phyloP scores from a whole-genome alignment of 2,113 vertebrate species.

The Picathartes gymnocephalus region DNA sequence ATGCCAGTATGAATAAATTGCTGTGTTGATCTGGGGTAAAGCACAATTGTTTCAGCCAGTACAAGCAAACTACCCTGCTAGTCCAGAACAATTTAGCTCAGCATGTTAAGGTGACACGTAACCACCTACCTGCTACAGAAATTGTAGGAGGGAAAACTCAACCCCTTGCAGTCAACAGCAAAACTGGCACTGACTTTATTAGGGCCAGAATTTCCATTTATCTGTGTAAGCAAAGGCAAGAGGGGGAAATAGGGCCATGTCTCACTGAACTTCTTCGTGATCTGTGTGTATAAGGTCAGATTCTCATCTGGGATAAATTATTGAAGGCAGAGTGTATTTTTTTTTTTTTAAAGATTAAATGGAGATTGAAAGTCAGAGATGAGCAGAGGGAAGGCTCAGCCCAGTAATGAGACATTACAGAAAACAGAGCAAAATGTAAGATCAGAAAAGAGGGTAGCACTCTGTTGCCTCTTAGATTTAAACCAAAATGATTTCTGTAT shows the following conservation, averaged over 20 bases:
- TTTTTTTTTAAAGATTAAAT: neutral
- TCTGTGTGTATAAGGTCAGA: slow-evolving; percentile 21
- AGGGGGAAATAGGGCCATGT: slow-evolving; percentile 4
- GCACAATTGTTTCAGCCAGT: neutral
- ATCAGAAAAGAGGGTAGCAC: neutral
- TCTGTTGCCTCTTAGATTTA: neutral
- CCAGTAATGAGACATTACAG: neutral
- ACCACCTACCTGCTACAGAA: neutral
- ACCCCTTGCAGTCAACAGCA: neutral
- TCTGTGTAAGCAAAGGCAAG: neutral
- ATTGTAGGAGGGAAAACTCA: neutral
- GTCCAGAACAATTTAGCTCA: neutral
- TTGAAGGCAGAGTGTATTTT: neutral
- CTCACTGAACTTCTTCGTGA: neutral
- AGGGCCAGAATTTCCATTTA: neutral
- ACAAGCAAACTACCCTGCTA: neutral
- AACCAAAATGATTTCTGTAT: neutral
- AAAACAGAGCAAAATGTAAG: neutral
- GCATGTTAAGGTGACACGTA: neutral
- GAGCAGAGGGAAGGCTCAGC: neutral
- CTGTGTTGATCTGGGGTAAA: neutral
- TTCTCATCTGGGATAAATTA: slow-evolving; percentile 46
- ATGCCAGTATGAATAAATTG: neutral
- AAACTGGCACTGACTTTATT: neutral
- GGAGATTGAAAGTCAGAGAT: slow-evolving; percentile 5